These are phyloP conservation scores for Corbicula japonica DNA, from an alignment of 2,888 invertebrate genomes.

Conservation along the genomic window DNA sequence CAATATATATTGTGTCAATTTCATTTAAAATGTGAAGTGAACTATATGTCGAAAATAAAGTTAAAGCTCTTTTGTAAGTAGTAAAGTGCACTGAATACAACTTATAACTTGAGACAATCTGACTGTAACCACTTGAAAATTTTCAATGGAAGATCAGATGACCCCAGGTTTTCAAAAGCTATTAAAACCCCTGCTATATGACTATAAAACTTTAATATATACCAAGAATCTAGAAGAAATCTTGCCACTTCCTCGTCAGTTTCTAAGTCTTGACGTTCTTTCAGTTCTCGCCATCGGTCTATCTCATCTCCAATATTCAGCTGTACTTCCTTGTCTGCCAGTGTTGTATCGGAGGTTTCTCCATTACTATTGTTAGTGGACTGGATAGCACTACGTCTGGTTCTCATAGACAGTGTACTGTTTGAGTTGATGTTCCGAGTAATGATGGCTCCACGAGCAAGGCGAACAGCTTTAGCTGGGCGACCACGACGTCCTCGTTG, in stretches of 20 bases:
- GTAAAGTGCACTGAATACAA: too few species aligned
- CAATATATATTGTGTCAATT: too few species aligned
- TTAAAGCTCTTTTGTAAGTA: too few species aligned
- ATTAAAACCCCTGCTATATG: too few species aligned
- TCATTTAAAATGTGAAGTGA: too few species aligned
- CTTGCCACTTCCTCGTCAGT: conserved; percentile 55
- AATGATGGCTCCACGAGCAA: conserved; percentile 3
- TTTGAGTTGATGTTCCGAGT: not conserved
- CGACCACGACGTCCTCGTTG: conserved; percentile 26
- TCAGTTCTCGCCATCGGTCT: conserved; percentile 48
- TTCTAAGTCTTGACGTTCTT: conserved; percentile 29
- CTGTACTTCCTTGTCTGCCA: not conserved
- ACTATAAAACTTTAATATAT: not conserved
- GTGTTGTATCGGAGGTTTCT: too few species aligned
- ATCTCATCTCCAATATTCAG: conserved; percentile 40
- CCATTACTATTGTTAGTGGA: not conserved
- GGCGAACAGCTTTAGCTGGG: conserved; percentile 20
- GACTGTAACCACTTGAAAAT: not conserved
- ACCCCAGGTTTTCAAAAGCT: too few species aligned
- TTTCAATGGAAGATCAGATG: too few species aligned
- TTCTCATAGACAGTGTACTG: not conserved
- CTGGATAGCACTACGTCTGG: not conserved
- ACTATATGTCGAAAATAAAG: too few species aligned
- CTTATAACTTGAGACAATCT: too few species aligned
- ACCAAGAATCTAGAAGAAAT: conserved; percentile 53